A percentile compares a stretch with the other conserved stretches of the same genome.
Conservation (phyloP, 2,797 vertebrate species). For the Ctenochaetus hawaiiensis region DNA sequence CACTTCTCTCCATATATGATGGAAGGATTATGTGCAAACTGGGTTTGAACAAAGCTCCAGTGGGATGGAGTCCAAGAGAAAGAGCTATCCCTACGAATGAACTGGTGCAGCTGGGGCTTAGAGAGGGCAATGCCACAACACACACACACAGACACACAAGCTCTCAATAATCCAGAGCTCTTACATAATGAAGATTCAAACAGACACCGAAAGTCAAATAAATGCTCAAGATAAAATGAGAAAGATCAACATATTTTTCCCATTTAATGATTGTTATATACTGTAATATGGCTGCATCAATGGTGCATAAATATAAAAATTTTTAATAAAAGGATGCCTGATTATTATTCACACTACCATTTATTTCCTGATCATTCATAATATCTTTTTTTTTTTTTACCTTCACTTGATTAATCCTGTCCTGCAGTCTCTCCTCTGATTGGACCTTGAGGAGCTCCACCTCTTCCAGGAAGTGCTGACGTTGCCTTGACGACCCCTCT, state of each 20-base stretch:
- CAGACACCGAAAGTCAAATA: slow-evolving; percentile 14
- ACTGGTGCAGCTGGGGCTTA: slow-evolving; percentile 75
- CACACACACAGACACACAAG: slow-evolving; percentile 33
- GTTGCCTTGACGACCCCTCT: slow-evolving; percentile 82
- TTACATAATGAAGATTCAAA: slow-evolving; percentile 66
- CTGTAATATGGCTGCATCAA: not conserved
- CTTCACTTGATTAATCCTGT: slow-evolving; percentile 86
- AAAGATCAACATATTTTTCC: not conserved
- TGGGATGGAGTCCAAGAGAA: slow-evolving; percentile 74
- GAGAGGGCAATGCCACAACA: slow-evolving; percentile 46
- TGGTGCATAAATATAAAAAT: not conserved
- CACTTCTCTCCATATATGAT: slow-evolving; percentile 65
- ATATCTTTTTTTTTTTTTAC: slow-evolving; percentile 61
- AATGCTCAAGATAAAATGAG: slow-evolving; percentile 18
- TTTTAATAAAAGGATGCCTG: not conserved
- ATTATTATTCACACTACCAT: not conserved
- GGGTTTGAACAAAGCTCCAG: slow-evolving; percentile 76
- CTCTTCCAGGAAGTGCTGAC: slow-evolving; percentile 87
- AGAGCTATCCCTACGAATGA: slow-evolving; percentile 52
- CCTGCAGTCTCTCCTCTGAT: slow-evolving; percentile 85
- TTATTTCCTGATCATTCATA: not conserved
- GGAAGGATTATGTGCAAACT: slow-evolving; percentile 74
- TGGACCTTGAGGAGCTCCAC: slow-evolving; percentile 88
- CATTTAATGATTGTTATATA: not conserved
- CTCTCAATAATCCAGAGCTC: slow-evolving; percentile 64